phyloP scores from a whole-genome alignment of 2,797 vertebrate genomes.

The Enteromius paludinosus region DNA sequence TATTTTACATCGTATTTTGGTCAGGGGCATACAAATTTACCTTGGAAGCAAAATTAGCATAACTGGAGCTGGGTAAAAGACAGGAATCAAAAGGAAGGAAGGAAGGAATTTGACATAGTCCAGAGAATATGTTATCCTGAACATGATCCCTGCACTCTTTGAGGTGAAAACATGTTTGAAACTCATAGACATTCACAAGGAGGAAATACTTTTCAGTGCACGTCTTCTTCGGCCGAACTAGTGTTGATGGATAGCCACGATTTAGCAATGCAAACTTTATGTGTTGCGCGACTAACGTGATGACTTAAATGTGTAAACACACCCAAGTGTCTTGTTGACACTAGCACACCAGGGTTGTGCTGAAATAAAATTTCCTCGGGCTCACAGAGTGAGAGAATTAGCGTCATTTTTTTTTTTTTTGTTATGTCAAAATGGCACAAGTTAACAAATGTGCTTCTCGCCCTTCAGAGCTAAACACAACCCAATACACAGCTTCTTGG shows the following conservation, averaged over 20 bases:
- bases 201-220: slow-evolving; percentile 51
- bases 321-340: slow-evolving; percentile 61
- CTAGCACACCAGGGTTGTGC: slow-evolving; percentile 65
- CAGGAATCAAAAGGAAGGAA: slow-evolving; percentile 24
- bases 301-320: slow-evolving; percentile 76
- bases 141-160: slow-evolving; percentile 16
- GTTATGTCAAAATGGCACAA: neutral
- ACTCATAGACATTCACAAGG: slow-evolving; percentile 52
- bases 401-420: neutral
- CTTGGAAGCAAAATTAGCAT: neutral
- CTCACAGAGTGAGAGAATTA: slow-evolving; percentile 60
- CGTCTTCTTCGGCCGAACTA: slow-evolving; percentile 30
- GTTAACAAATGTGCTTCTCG: neutral
- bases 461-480: neutral
- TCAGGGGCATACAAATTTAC: neutral
- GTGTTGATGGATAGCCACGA: slow-evolving; percentile 48
- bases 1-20: slow-evolving; percentile 15
- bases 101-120: slow-evolving; percentile 40
- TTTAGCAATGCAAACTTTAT: slow-evolving; percentile 66
- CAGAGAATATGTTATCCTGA: slow-evolving; percentile 32
- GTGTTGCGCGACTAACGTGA: slow-evolving; percentile 63
- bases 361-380: slow-evolving; percentile 65
- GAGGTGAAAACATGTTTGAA: slow-evolving; percentile 47
- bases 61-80: neutral
- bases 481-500: neutral